Evolutionary conservation across 2,113 vertebrate genomes (phyloP).

Genomic region (Scartelaos histophorus): DNA sequence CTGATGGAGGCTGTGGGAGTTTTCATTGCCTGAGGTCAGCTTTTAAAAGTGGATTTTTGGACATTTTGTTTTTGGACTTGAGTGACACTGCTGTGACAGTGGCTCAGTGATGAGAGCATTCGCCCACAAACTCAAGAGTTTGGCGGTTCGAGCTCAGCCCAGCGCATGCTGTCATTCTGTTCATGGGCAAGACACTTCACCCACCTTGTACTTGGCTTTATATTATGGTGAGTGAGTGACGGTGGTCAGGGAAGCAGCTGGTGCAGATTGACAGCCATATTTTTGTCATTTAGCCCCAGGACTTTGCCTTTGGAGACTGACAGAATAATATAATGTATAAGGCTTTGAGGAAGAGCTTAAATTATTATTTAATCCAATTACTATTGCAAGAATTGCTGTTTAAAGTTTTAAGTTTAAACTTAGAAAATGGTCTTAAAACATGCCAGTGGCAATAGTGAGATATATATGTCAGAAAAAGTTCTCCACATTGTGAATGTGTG

Average conservation of each 20-base stretch:
- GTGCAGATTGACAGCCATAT: no score
- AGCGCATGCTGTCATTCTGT: neutral
- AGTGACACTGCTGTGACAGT: neutral
- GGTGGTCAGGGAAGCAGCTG: no score
- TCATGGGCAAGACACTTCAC: neutral
- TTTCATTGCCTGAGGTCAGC: slow-evolving; percentile 45
- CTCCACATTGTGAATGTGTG: neutral
- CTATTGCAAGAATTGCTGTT: no score
- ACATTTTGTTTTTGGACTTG: slow-evolving; percentile 21
- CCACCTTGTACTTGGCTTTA: neutral
- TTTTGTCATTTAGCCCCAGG: neutral
- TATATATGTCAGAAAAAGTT: no score
- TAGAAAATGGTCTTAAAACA: no score
- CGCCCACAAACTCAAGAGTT: neutral
- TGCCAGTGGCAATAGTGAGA: neutral
- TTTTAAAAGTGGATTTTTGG: slow-evolving; percentile 22
- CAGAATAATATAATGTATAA: no score
- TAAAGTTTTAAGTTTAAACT: no score
- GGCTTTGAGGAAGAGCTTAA: no score
- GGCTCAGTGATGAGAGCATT: no score
- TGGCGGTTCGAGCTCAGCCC: neutral
- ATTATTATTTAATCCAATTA: no score
- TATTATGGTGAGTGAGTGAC: no score
- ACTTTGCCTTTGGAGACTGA: no score
- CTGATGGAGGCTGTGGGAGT: slow-evolving; percentile 34